Conservation (phyloP, 2,113 vertebrate species). For the Craseonycteris thonglongyai region DNA sequence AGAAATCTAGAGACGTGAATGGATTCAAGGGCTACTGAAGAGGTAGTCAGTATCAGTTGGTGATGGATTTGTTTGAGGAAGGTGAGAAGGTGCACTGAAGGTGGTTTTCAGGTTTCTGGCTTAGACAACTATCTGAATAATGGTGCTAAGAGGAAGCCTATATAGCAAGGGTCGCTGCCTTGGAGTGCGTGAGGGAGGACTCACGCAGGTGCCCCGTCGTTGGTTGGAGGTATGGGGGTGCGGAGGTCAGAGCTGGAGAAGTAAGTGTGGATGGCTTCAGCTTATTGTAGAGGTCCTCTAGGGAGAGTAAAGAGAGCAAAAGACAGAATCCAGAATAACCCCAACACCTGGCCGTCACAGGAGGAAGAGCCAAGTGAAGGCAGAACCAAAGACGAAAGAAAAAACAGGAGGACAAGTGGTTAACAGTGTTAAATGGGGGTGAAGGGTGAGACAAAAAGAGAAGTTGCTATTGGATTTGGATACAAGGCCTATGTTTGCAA, state of each 20-base stretch:
- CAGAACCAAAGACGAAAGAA: no score
- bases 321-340: no score
- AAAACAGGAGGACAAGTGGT: neutral
- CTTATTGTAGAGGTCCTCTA: accelerated
- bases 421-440: neutral
- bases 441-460: neutral
- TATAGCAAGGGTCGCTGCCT: no score
- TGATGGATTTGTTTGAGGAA: neutral
- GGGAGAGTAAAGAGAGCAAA: neutral
- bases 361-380: neutral
- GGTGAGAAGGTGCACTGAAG: neutral
- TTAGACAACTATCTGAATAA: neutral
- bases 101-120: neutral
- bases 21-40: neutral
- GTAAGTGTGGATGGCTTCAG: neutral
- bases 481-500: neutral
- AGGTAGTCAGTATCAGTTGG: neutral
- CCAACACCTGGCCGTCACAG: neutral
- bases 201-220: no score
- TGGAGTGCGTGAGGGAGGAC: neutral
- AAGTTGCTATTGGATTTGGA: neutral
- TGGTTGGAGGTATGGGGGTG: neutral
- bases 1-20: neutral
- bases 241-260: neutral
- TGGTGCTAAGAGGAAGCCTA: accelerated